Percentiles rank a stretch among this genome's conserved stretches.
phyloP scores from a whole-genome alignment of 2,888 invertebrate species.

The Schrankia costaestrigalis region DNA sequence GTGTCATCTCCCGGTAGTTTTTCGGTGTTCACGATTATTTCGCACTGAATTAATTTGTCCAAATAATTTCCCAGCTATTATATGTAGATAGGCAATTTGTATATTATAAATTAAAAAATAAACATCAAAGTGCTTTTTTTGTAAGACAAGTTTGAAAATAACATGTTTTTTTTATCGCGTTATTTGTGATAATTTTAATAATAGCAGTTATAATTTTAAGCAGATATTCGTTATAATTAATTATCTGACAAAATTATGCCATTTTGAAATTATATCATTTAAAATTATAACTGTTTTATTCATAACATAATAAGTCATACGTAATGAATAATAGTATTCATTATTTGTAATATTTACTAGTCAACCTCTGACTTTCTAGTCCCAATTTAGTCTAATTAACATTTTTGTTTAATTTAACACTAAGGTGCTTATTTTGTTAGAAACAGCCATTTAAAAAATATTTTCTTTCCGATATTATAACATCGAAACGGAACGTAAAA shows the following conservation, averaged over 20 bases:
- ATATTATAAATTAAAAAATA: conserved; percentile 34
- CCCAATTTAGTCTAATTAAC: conserved; percentile 25
- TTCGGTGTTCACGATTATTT: too few relatives aligned
- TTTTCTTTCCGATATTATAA: conserved; percentile 3
- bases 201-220: conserved; percentile 21
- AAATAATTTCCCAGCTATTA: conserved; percentile 10
- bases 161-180: conserved; percentile 21
- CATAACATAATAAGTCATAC: neutral
- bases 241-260: too few relatives aligned
- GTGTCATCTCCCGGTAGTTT: too few relatives aligned
- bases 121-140: conserved; percentile 40
- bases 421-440: conserved; percentile 29
- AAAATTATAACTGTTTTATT: conserved; percentile 20
- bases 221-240: too few relatives aligned
- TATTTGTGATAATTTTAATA: conserved; percentile 11
- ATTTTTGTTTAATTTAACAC: conserved; percentile 22
- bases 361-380: conserved; percentile 20
- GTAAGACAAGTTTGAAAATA: conserved; percentile 25
- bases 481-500: neutral
- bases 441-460: conserved; percentile 8
- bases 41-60: too few relatives aligned
- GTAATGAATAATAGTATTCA: conserved; percentile 7
- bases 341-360: conserved; percentile 16
- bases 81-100: conserved; percentile 54
- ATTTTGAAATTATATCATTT: neutral